Base-by-base conservation (phyloP, 2,888 invertebrate species). In the Dicycla oo region DNA sequence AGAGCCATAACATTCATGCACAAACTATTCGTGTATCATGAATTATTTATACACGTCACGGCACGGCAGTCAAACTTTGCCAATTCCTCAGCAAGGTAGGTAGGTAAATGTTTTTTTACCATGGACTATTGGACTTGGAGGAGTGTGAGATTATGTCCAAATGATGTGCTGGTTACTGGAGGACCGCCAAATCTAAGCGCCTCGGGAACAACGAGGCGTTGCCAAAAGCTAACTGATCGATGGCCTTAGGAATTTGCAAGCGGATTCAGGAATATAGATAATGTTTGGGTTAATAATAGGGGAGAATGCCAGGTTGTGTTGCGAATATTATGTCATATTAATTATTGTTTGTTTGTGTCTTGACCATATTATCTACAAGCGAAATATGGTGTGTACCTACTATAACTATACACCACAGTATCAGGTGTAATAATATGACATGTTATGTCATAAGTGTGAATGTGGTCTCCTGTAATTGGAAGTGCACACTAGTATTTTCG, bases 211-310 rank as follows among this genome's bases (percentile, higher is more conserved):
- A 77, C 81, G 86, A 73, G 81, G 79, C 82, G 83, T 88, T 91
- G 90, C 91, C 90, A 91, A 91, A 88, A 86, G 83, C 87, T 89
- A 88, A 88, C 89, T 90, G 91, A 91, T 91, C 88, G 89, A 91
- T 90, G 90, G 87, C 88, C 88, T 88, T 86, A 88, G 87, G 86
- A 89, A 90, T 89, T 89, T 89, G 87, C 86, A 82, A 83, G 86
- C 77, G 84, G 85, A 87, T 85, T 82, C 83, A 79, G 80, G 80
- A 76, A 82, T 80, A 69, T 69, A 70, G 67, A 82, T 85, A 78
- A 87, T 74, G 72, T 64, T 84, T 51, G 66, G 49, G 68, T 47
- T 81, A 71, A 70, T 80, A 73, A 73, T 73, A 82, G 65, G 57
- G 40, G 30, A 26, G 43, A 20, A 63, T 79, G 73, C 49, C 51